A percentile compares a stretch with the other conserved stretches of the same genome.
Evolutionary conservation across 2,888 invertebrate species (phyloP).

Genomic region (Bedellia somnulentella): DNA sequence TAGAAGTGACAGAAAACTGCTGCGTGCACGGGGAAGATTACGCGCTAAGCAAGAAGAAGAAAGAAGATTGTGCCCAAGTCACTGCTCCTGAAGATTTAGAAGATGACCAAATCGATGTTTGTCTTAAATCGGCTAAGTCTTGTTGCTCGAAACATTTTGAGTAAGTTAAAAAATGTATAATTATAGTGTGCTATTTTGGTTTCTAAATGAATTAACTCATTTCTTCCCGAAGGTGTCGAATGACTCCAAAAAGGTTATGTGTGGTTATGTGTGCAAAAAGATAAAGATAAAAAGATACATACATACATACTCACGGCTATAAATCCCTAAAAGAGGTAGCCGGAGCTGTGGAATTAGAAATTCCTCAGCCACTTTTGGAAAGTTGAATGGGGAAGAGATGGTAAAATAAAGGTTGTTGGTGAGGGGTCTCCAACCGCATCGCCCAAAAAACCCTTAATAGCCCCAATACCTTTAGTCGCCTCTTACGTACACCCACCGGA

Average conservation of each 20-base stretch:
- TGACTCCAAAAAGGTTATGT: background rate
- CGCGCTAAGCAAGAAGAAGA: conserved; percentile 9
- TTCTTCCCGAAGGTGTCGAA: too few relatives aligned
- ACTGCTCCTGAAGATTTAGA: conserved; percentile 23
- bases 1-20: conserved; percentile 25
- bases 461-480: too few relatives aligned
- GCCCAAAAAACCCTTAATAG: too few relatives aligned
- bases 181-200: background rate
- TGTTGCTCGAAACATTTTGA: conserved; percentile 29
- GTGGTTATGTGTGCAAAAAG: background rate
- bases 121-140: conserved; percentile 17
- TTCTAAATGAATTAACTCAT: background rate
- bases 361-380: too few relatives aligned
- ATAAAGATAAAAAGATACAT: too few relatives aligned
- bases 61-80: conserved; percentile 16
- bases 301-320: too few relatives aligned
- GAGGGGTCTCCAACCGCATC: too few relatives aligned
- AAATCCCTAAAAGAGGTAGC: too few relatives aligned
- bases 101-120: conserved; percentile 19
- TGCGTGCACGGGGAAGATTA: conserved; percentile 24
- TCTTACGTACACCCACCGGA: too few relatives aligned
- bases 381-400: too few relatives aligned
- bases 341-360: too few relatives aligned
- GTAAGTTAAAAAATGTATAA: conserved; percentile 18
- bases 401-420: too few relatives aligned